Conservation (phyloP, 2,888 invertebrate genomes). For the Schizaphis graminum region DNA sequence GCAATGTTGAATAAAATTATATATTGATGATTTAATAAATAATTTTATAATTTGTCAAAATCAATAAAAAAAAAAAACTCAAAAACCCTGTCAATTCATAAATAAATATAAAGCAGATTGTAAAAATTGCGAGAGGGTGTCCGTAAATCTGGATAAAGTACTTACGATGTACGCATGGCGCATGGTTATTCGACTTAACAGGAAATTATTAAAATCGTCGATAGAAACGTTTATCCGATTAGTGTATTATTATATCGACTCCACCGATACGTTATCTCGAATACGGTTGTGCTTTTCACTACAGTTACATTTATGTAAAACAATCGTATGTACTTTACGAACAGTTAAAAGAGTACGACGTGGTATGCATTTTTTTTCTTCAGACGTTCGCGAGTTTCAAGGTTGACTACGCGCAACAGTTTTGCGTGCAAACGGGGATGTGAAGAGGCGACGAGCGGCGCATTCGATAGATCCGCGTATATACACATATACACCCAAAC, state of each 20-base stretch:
- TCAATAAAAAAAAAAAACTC: neutral
- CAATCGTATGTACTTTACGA: neutral
- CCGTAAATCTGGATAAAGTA: neutral
- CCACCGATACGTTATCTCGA: neutral
- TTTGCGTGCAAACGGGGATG: neutral
- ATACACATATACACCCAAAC: neutral
- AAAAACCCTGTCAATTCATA: neutral
- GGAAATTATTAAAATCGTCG: neutral
- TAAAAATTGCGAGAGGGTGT: neutral
- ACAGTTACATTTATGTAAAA: neutral
- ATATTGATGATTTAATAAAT: neutral
- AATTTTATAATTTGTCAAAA: neutral
- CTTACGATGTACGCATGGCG: too few species aligned
- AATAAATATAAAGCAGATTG: neutral
- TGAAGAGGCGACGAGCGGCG: neutral
- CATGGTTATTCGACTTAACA: neutral
- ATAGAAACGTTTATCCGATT: neutral
- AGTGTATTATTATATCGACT: neutral
- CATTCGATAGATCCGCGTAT: neutral
- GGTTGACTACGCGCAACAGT: conserved; percentile 19
- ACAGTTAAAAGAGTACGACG: neutral
- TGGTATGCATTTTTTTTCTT: neutral
- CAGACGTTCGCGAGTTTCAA: neutral
- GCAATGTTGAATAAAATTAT: neutral
- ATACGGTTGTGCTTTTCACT: neutral